Percentiles rank a stretch among this genome's conserved stretches.
These are phyloP conservation scores for Drosophila melanosoma DNA, from an alignment of 2,888 invertebrate species.

Conservation along the genomic window DNA sequence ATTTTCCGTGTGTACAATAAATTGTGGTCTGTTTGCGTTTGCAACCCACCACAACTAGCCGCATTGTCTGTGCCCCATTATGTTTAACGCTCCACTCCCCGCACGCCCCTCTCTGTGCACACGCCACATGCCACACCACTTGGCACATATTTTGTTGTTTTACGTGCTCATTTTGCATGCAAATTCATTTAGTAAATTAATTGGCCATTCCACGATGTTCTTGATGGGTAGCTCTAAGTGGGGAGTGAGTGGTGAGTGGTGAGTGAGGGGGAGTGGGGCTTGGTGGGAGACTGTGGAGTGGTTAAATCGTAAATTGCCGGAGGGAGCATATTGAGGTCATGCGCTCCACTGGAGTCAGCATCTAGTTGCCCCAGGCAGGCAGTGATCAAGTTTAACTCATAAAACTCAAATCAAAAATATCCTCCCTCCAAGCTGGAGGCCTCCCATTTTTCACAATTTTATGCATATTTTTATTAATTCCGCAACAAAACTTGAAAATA, in stretches of 20 bases:
- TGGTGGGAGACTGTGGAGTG: slow-evolving; percentile 32
- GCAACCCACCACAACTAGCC: not conserved
- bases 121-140: not conserved
- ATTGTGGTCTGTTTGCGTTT: slow-evolving; percentile 1
- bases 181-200: slow-evolving; percentile 80
- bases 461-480: not conserved
- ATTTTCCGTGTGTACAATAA: not conserved
- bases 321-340: slow-evolving; percentile 68
- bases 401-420: slow-evolving; percentile 1
- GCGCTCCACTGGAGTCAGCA: slow-evolving; percentile 57
- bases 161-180: slow-evolving; percentile 73
- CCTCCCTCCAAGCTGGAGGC: not conserved
- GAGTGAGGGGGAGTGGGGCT: not conserved
- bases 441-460: slow-evolving; percentile 1
- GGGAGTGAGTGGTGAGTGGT: too few species aligned
- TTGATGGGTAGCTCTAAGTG: not conserved
- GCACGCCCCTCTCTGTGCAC: not conserved
- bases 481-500: not conserved
- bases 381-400: slow-evolving; percentile 13
- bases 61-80: slow-evolving; percentile 1
- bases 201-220: slow-evolving; percentile 69
- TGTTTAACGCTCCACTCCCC: not conserved
- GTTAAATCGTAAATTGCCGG: slow-evolving; percentile 53
- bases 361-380: slow-evolving; percentile 21
- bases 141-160: slow-evolving; percentile 40